Evolutionary conservation across 2,888 invertebrate species (phyloP).

Genomic region (Mesoligia furuncula): DNA sequence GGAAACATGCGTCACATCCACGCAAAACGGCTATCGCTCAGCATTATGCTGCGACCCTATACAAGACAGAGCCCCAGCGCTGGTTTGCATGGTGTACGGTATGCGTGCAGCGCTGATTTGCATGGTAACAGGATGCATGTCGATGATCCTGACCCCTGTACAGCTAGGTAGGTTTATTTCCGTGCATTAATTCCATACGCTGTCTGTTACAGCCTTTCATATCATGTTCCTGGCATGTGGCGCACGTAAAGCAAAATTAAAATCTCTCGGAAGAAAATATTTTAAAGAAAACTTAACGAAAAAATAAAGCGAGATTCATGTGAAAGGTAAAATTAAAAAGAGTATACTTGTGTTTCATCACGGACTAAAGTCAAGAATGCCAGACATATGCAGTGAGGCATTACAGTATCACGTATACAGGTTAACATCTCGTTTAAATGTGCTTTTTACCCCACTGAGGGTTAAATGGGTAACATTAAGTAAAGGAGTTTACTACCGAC

Average conservation of each 20-base stretch:
- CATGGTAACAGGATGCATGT: too few relatives aligned
- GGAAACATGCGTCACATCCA: too few relatives aligned
- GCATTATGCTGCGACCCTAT: too few relatives aligned
- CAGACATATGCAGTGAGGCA: slow-evolving; percentile 3
- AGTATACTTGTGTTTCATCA: neutral
- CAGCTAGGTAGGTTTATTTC: neutral
- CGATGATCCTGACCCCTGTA: neutral
- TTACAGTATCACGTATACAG: slow-evolving; percentile 35
- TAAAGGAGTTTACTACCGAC: slow-evolving; percentile 46
- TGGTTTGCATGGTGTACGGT: too few relatives aligned
- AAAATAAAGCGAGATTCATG: neutral
- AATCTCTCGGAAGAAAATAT: neutral
- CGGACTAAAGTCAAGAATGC: neutral
- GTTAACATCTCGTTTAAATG: slow-evolving; percentile 53
- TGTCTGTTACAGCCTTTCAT: neutral
- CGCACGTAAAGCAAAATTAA: neutral
- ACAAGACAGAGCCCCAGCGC: too few relatives aligned
- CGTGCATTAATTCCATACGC: neutral
- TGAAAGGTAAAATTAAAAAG: neutral
- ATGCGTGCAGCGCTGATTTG: too few relatives aligned
- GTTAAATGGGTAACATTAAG: slow-evolving; percentile 55
- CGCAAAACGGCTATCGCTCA: too few relatives aligned
- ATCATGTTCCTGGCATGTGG: neutral
- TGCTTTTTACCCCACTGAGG: slow-evolving; percentile 43
- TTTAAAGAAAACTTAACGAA: neutral